phyloP scores from a whole-genome alignment of 37 sponge, comb jelly and placozoan genomes.

The Amphimedon queenslandica region DNA sequence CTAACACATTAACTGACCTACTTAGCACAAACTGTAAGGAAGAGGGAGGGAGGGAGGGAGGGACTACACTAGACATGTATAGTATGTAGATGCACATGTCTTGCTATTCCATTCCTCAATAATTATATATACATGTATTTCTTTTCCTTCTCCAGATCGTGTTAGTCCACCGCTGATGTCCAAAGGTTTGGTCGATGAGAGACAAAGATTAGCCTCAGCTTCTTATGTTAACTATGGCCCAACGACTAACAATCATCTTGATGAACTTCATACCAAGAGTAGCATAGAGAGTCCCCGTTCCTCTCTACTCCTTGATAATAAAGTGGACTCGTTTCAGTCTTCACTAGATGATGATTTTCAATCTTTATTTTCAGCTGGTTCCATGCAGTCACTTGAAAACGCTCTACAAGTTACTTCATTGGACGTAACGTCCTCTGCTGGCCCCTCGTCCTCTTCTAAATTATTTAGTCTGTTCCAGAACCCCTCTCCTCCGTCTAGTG shows the following conservation, averaged over 20 bases:
- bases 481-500: background rate
- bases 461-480: background rate
- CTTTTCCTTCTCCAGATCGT: background rate
- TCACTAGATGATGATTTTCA: slow-evolving; percentile 1
- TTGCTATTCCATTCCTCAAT: no score
- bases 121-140: no score
- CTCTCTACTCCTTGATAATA: background rate
- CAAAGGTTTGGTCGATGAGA: background rate
- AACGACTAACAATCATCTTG: slow-evolving; percentile 13
- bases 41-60: no score
- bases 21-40: no score
- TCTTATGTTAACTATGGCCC: slow-evolving; percentile 34
- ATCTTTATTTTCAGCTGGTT: background rate
- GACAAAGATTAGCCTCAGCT: slow-evolving; percentile 21
- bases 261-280: background rate
- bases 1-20: no score
- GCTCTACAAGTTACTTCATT: no score
- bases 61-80: no score
- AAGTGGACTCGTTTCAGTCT: background rate
- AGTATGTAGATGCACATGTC: no score
- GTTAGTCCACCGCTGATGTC: background rate
- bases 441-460: background rate
- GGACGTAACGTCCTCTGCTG: no score
- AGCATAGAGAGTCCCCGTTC: background rate
- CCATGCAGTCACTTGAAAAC: no score